phyloP scores from a whole-genome alignment of 1,140 invertebrate species.

The Dryas iulia region DNA sequence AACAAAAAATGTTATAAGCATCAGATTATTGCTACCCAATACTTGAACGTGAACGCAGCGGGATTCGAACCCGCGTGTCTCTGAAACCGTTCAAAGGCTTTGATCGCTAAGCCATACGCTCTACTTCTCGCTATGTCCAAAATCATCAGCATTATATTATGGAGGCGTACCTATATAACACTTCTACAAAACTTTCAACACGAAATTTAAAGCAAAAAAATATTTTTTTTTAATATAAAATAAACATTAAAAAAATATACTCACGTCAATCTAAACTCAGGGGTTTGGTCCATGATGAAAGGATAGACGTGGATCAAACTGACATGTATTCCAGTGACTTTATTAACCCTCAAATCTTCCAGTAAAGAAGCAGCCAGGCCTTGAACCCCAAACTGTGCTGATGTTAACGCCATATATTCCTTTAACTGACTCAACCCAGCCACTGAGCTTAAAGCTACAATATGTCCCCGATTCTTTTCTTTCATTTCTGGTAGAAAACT shows the following conservation, averaged over 20 bases:
- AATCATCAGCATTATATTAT: no score
- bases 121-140: no score
- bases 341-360: constrained; percentile 81
- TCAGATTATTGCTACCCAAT: no score
- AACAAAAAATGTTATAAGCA: no score
- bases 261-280: constrained; percentile 82
- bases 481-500: constrained; percentile 86
- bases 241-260: constrained; percentile 21
- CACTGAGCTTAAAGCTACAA: constrained; percentile 86
- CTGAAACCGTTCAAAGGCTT: no score
- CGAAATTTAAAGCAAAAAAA: no score
- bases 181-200: no score
- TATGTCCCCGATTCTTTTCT: constrained; percentile 83
- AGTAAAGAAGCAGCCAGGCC: constrained; percentile 83
- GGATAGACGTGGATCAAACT: constrained; percentile 84
- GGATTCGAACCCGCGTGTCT: no score
- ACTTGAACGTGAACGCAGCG: no score
- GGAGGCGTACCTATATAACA: no score
- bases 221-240: not conserved
- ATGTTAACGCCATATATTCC: constrained; percentile 84
- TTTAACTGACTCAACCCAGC: constrained; percentile 84
- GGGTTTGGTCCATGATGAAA: constrained; percentile 81
- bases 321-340: constrained; percentile 80
- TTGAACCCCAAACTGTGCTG: constrained; percentile 87
- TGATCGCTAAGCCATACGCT: no score